Percentiles rank a stretch among this genome's conserved stretches.
phyloP scores from a whole-genome alignment of 2,113 vertebrate species.

The Phylloscopus trochilus region DNA sequence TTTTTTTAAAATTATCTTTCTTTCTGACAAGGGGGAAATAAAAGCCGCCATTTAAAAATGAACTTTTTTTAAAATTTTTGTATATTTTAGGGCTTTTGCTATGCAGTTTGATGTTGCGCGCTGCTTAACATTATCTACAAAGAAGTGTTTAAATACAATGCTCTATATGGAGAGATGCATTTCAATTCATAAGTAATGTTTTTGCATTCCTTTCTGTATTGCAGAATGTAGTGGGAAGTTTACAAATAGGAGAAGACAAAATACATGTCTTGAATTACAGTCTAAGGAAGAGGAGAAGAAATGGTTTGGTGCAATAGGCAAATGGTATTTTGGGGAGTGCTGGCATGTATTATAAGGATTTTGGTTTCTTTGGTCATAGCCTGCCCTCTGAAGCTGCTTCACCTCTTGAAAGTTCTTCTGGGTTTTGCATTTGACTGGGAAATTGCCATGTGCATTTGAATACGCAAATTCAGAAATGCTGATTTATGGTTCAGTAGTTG shows the following conservation, averaged over 20 bases:
- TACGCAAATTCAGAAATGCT: neutral
- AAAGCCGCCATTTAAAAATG: neutral
- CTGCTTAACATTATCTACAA: neutral
- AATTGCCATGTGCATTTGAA: neutral
- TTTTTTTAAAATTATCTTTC: neutral
- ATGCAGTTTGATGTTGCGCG: neutral
- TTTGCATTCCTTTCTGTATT: neutral
- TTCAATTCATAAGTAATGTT: neutral
- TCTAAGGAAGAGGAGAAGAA: neutral
- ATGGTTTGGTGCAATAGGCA: neutral
- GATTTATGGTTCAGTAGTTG: neutral
- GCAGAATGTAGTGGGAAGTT: neutral
- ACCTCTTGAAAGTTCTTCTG: neutral
- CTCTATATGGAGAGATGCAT: neutral
- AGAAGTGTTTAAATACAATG: neutral
- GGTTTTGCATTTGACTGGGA: neutral
- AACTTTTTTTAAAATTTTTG: neutral
- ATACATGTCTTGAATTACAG: neutral
- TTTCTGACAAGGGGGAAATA: neutral
- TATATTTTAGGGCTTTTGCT: neutral
- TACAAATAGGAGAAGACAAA: neutral
- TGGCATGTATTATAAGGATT: neutral
- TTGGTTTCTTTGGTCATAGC: neutral
- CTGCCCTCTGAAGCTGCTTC: neutral
- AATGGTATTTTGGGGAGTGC: neutral